These are phyloP conservation scores for Tenthredo notha DNA, from an alignment of 2,888 invertebrate species.

Conservation along the genomic window DNA sequence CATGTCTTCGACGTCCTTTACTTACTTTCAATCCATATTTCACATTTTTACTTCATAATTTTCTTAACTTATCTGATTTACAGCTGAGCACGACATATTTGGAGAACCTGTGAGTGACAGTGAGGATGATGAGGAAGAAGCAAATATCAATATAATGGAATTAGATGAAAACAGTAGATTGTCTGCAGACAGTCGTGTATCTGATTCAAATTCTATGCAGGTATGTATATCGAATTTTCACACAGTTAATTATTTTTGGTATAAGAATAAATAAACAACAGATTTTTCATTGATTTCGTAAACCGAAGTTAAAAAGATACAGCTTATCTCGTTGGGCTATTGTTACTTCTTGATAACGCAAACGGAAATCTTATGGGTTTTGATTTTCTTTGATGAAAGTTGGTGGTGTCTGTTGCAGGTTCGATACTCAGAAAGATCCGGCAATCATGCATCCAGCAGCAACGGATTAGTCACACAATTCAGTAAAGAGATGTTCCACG, in stretches of 20 bases:
- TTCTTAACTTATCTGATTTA: slow-evolving; percentile 64
- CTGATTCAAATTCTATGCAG: slow-evolving; percentile 84
- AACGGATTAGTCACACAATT: slow-evolving; percentile 82
- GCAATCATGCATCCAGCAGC: slow-evolving; percentile 62
- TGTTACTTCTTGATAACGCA: background rate
- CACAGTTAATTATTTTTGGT: slow-evolving; percentile 54
- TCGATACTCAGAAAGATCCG: slow-evolving; percentile 41
- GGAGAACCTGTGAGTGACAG: slow-evolving; percentile 96
- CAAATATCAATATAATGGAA: slow-evolving; percentile 86
- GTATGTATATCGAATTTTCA: slow-evolving; percentile 74
- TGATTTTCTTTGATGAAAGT: background rate
- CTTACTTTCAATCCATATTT: background rate
- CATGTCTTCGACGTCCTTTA: background rate
- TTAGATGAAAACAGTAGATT: slow-evolving; percentile 89
- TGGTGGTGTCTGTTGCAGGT: slow-evolving; percentile 3
- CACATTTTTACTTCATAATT: background rate
- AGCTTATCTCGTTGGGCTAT: background rate
- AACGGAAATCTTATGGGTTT: background rate
- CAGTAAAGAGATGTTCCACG: slow-evolving; percentile 82
- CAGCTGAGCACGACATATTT: slow-evolving; percentile 92
- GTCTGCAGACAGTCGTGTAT: slow-evolving; percentile 87
- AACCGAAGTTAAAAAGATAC: background rate
- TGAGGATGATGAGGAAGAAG: slow-evolving; percentile 89
- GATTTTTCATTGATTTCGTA: background rate
- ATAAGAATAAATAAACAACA: background rate